phyloP scores from a whole-genome alignment of 2,797 vertebrate species.

The Urosaurus nigricauda region DNA sequence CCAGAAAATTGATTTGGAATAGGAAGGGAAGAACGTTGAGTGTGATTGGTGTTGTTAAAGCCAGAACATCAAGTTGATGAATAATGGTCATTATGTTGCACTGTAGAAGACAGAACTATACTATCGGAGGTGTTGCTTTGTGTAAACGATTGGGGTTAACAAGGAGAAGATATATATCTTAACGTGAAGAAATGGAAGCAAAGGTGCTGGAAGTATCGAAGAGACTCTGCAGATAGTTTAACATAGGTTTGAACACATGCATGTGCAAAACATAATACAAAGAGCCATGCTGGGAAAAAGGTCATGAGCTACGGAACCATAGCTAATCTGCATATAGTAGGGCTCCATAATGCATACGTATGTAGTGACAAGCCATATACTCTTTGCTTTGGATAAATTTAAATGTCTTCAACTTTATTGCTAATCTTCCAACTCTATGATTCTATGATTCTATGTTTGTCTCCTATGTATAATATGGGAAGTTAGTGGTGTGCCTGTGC shows the following conservation, averaged over 20 bases:
- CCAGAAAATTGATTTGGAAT: conserved; percentile 38
- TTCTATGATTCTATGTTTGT: too few species aligned
- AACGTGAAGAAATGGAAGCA: background rate
- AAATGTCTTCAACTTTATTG: too few species aligned
- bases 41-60: conserved; percentile 53
- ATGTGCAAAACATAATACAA: too few species aligned
- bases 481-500: too few species aligned
- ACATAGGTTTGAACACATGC: background rate
- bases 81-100: conserved; percentile 36
- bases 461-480: too few species aligned
- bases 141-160: conserved; percentile 34
- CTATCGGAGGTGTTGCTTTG: conserved; percentile 44
- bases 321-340: background rate
- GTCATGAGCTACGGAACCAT: too few species aligned
- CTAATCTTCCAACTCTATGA: too few species aligned
- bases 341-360: too few species aligned
- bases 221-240: background rate
- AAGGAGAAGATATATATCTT: conserved; percentile 35
- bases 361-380: too few species aligned
- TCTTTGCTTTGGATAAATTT: too few species aligned
- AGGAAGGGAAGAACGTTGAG: conserved; percentile 19
- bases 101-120: conserved; percentile 44
- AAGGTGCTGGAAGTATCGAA: background rate
- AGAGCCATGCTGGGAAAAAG: background rate
- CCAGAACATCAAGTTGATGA: conserved; percentile 46